These are phyloP conservation scores for Pollenia labialis DNA, from an alignment of 2,888 invertebrate species.

Conservation along the genomic window DNA sequence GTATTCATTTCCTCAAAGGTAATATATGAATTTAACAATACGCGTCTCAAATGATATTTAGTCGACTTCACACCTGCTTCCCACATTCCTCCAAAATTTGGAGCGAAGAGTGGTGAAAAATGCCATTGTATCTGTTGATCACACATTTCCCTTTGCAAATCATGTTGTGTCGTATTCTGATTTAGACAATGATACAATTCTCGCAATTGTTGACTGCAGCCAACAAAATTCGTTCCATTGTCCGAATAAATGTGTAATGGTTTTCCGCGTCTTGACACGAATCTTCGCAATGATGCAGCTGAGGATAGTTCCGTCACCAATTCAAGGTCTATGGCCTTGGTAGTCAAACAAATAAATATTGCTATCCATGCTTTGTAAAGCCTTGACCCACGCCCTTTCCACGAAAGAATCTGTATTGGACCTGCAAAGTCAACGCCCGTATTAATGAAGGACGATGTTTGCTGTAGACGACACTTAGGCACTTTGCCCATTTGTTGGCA, in stretches of 20 bases:
- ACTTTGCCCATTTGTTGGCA: conserved; percentile 72
- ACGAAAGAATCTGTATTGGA: conserved; percentile 71
- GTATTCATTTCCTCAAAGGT: conserved; percentile 58
- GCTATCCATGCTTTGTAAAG: conserved; percentile 76
- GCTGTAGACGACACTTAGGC: conserved; percentile 66
- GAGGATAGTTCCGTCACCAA: conserved; percentile 73
- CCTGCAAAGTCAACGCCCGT: conserved; percentile 75
- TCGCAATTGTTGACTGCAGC: conserved; percentile 59
- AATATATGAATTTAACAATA: conserved; percentile 24
- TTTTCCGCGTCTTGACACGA: conserved; percentile 73
- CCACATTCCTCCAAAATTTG: conserved; percentile 56
- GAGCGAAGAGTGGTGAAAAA: background rate
- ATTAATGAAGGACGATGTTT: conserved; percentile 72
- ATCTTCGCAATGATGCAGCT: conserved; percentile 76
- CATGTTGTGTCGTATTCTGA: background rate
- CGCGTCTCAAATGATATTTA: conserved; percentile 45
- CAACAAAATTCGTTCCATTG: conserved; percentile 70
- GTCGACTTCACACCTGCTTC: conserved; percentile 49
- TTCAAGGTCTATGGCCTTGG: conserved; percentile 78
- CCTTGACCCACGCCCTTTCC: conserved; percentile 73
- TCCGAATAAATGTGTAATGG: conserved; percentile 60
- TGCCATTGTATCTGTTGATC: conserved; percentile 40
- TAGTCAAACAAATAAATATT: conserved; percentile 76
- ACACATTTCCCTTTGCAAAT: conserved; percentile 33
- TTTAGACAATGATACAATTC: conserved; percentile 51